phyloP scores from a whole-genome alignment of 2,888 invertebrate genomes.

The Metallyticus violacea region DNA sequence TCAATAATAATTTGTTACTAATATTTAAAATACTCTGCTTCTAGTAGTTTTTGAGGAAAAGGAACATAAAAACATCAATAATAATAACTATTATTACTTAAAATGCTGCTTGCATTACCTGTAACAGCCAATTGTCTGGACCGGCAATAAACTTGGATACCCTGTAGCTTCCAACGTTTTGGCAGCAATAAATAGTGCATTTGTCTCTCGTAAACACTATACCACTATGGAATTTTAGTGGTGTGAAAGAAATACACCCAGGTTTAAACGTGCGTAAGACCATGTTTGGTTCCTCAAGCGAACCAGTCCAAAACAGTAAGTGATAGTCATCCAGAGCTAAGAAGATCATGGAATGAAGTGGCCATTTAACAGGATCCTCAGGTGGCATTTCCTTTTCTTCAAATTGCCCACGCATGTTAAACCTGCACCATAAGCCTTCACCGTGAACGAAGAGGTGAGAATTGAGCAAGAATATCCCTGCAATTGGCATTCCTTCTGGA shows the following conservation, averaged over 20 bases:
- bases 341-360: conserved; percentile 73
- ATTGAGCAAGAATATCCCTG: conserved; percentile 64
- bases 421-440: conserved; percentile 64
- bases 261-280: conserved; percentile 58
- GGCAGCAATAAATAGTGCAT: conserved; percentile 66
- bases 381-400: conserved; percentile 59
- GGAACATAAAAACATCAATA: too few relatives aligned
- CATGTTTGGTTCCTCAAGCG: conserved; percentile 71
- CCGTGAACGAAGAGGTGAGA: conserved; percentile 77
- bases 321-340: conserved; percentile 65
- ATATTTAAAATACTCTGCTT: too few relatives aligned
- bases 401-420: conserved; percentile 73
- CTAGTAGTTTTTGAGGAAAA: too few relatives aligned
- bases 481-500: conserved; percentile 61
- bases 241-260: conserved; percentile 37
- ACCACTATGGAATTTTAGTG: conserved; percentile 50
- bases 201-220: conserved; percentile 67
- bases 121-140: conserved; percentile 15
- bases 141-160: conserved; percentile 49
- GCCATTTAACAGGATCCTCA: conserved; percentile 62
- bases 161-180: conserved; percentile 52
- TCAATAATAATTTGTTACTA: too few relatives aligned
- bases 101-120: conserved; percentile 10
- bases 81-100: too few relatives aligned
- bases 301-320: conserved; percentile 78